Evolutionary conservation across 2,797 vertebrate species (phyloP).

Genomic region (Echeneis naucrates): DNA sequence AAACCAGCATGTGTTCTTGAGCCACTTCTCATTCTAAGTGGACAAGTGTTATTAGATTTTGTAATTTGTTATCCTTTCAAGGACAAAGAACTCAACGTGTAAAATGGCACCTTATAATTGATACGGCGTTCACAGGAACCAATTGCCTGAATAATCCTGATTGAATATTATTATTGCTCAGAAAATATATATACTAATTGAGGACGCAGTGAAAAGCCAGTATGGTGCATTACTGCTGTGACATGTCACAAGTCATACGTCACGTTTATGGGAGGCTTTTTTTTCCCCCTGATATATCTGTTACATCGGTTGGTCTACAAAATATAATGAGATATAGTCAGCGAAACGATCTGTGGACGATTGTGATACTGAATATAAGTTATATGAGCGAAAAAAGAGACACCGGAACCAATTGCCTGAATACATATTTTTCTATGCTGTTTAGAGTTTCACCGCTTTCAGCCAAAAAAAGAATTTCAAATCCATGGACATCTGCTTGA

Average conservation of each 20-base stretch:
- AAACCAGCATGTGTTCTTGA: not conserved
- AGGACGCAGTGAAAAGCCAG: not conserved
- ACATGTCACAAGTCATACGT: too few species aligned
- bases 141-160: not conserved
- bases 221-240: not conserved
- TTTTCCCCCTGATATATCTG: too few species aligned
- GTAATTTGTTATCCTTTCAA: constrained; percentile 3
- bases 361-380: not conserved
- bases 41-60: constrained; percentile 9
- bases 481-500: not conserved
- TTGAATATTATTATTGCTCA: not conserved
- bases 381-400: not conserved
- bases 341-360: not conserved
- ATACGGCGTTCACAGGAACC: not conserved
- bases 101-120: not conserved
- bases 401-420: too few species aligned
- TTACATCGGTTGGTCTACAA: too few species aligned
- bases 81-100: not conserved
- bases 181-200: not conserved
- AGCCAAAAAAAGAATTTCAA: not conserved
- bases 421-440: not conserved
- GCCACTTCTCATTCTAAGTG: not conserved
- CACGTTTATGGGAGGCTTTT: too few species aligned
- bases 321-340: not conserved
- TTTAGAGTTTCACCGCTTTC: not conserved